Evolutionary conservation across 2,888 invertebrate species (phyloP).

Genomic region (Leuctra nigra): DNA sequence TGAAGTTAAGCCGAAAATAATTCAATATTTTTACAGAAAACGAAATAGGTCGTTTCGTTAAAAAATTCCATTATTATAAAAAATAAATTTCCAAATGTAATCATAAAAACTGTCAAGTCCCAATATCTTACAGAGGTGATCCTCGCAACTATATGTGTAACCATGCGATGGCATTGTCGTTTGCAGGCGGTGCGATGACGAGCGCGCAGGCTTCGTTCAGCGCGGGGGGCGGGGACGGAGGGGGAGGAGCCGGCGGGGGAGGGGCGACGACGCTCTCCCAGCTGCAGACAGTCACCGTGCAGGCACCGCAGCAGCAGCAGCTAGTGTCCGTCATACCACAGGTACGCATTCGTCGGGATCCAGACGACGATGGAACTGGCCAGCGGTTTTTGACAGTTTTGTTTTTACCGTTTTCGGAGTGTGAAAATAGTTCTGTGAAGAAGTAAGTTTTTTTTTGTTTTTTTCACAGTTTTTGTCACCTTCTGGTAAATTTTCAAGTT

Average conservation of each 20-base stretch:
- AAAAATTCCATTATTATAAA: too few relatives aligned
- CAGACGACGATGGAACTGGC: neutral
- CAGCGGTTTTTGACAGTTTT: neutral
- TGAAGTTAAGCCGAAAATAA: too few relatives aligned
- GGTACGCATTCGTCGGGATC: slow-evolving; percentile 31
- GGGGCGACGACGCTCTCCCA: slow-evolving; percentile 36
- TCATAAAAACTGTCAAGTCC: too few relatives aligned
- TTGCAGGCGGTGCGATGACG: slow-evolving; percentile 27
- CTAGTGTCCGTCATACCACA: slow-evolving; percentile 46
- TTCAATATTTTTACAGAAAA: too few relatives aligned
- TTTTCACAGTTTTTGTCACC: too few relatives aligned
- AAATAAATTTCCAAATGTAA: too few relatives aligned
- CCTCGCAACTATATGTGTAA: neutral
- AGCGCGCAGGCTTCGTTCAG: slow-evolving; percentile 29
- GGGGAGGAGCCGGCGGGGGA: slow-evolving; percentile 42
- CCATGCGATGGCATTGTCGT: neutral
- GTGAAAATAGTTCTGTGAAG: too few relatives aligned
- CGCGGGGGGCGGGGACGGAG: slow-evolving; percentile 30
- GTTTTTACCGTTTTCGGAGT: neutral
- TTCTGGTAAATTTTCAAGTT: too few relatives aligned
- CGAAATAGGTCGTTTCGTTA: too few relatives aligned
- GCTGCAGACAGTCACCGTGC: slow-evolving; percentile 36
- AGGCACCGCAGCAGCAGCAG: slow-evolving; percentile 48
- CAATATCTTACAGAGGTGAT: neutral
- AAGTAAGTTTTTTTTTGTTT: too few relatives aligned